Evolutionary conservation across 2,113 vertebrate species (phyloP).

Genomic region (Rhinolophus ferrumequinum): DNA sequence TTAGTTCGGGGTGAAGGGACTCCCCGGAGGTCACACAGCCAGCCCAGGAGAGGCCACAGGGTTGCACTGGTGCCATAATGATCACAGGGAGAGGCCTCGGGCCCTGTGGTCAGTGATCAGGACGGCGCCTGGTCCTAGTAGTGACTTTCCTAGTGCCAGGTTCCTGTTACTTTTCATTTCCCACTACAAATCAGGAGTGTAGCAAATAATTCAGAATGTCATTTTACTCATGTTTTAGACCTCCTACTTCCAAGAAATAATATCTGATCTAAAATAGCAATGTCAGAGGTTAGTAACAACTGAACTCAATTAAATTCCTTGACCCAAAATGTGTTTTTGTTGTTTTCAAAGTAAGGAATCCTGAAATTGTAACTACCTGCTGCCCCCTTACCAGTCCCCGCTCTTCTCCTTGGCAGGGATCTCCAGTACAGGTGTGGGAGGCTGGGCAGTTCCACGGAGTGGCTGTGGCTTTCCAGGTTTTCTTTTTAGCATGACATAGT

Average conservation of each 20-base stretch:
- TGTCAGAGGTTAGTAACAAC: background rate
- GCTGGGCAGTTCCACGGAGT: background rate
- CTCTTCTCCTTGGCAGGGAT: background rate
- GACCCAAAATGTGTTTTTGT: background rate
- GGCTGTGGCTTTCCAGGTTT: background rate
- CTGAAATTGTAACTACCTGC: background rate
- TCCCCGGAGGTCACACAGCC: background rate
- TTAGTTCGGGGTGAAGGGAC: background rate
- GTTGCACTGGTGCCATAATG: background rate
- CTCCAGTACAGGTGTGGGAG: background rate
- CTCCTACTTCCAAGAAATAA: background rate
- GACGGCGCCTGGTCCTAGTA: background rate
- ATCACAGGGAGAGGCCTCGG: background rate
- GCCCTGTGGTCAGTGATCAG: background rate
- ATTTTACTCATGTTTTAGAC: background rate
- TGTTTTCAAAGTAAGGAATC: background rate
- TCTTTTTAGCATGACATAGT: background rate
- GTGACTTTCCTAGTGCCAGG: background rate
- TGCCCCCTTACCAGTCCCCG: background rate
- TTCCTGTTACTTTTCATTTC: conserved; percentile 11
- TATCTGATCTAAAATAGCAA: conserved; percentile 5
- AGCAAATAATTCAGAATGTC: background rate
- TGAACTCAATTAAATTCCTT: conserved; percentile 13
- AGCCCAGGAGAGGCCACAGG: background rate
- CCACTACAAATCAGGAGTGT: background rate